A percentile compares a stretch with the other conserved stretches of the same genome.
phyloP scores from a whole-genome alignment of 2,113 vertebrate species.

The Salvelinus sp. region DNA sequence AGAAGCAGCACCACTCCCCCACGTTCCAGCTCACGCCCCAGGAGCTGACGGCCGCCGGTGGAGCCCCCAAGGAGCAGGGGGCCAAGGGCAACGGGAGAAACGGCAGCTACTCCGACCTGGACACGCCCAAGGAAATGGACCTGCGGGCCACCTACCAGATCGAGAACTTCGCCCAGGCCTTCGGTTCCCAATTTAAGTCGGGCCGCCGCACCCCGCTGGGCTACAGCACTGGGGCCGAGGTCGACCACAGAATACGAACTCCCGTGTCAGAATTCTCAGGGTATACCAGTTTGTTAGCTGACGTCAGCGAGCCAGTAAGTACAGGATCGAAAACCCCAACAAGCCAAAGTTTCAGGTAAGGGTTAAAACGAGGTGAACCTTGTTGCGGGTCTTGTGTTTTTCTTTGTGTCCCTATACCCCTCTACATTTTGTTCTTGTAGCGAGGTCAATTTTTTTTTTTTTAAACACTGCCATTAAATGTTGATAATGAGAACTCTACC shows the following conservation, averaged over 20 bases:
- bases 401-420: conserved; percentile 54
- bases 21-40: conserved; percentile 88
- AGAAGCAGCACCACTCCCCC: conserved; percentile 90
- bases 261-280: conserved; percentile 99
- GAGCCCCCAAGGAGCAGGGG: conserved; percentile 88
- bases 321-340: conserved; percentile 97
- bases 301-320: conserved; percentile 96
- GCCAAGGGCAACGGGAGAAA: conserved; percentile 69
- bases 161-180: conserved; percentile 99
- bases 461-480: conserved; percentile 99
- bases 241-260: conserved; percentile 96
- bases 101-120: conserved; percentile 84
- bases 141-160: conserved; percentile 94
- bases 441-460: conserved; percentile 49
- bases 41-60: conserved; percentile 75
- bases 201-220: conserved; percentile 94
- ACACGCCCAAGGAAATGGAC: conserved; percentile 89
- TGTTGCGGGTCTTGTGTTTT: conserved; percentile 69
- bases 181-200: conserved; percentile 98
- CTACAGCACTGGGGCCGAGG: conserved; percentile 83
- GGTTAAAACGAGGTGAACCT: conserved; percentile 76
- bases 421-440: conserved; percentile 83
- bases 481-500: conserved; percentile 90
- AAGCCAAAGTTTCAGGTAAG: conserved; percentile 99
- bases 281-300: conserved; percentile 99